Evolutionary conservation across 2,888 invertebrate species (phyloP).

Genomic region (Cabera pusaria): DNA sequence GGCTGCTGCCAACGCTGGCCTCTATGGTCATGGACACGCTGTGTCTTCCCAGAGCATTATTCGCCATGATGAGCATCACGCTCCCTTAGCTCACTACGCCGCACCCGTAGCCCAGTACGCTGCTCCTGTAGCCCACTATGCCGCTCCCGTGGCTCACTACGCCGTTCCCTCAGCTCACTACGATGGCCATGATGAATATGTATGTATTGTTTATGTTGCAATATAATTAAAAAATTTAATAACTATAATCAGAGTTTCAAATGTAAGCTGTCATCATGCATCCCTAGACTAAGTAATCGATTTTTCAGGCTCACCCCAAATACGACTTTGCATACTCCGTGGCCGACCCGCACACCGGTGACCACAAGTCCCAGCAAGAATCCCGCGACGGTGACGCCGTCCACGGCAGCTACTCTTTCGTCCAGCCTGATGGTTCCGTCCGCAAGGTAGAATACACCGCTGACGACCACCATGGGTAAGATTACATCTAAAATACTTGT

Average conservation of each 20-base stretch:
- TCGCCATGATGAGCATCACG: constrained; percentile 53
- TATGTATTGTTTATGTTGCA: too few species aligned
- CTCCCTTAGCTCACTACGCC: constrained; percentile 40
- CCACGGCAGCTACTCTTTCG: constrained; percentile 83
- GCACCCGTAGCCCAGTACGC: constrained; percentile 35
- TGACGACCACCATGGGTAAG: constrained; percentile 48
- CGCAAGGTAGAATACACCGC: constrained; percentile 76
- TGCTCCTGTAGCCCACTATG: constrained; percentile 42
- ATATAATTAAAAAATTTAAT: too few species aligned
- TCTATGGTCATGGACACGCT: constrained; percentile 56
- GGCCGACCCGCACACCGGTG: constrained; percentile 81
- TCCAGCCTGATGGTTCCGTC: constrained; percentile 77
- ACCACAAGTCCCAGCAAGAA: constrained; percentile 82
- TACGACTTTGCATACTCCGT: constrained; percentile 80
- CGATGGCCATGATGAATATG: constrained; percentile 43
- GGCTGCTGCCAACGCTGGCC: constrained; percentile 73
- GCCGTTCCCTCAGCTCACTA: constrained; percentile 38
- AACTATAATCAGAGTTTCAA: too few species aligned
- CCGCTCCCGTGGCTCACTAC: constrained; percentile 42
- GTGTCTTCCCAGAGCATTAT: constrained; percentile 64
- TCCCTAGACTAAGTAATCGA: too few species aligned
- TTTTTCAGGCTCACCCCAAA: constrained; percentile 60
- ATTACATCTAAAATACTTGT: too few species aligned
- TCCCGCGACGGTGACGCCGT: constrained; percentile 80
- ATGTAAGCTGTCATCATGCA: too few species aligned